Percentiles rank a stretch among this genome's conserved stretches.
These are phyloP conservation scores for Bettongia penicillata DNA, from an alignment of 2,113 vertebrate species.

Conservation along the genomic window DNA sequence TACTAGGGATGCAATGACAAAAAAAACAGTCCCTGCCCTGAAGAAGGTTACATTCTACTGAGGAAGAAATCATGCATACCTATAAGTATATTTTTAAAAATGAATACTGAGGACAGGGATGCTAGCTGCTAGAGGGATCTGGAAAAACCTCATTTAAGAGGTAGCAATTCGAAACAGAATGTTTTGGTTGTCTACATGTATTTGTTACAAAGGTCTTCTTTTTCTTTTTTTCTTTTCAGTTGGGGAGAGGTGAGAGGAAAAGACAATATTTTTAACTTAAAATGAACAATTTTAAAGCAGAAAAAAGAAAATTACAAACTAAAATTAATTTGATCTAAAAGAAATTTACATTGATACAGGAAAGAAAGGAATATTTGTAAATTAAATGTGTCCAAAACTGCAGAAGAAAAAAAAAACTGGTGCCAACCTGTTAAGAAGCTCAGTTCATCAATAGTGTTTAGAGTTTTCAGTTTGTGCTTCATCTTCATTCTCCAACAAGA, in stretches of 20 bases:
- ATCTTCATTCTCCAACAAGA: not conserved
- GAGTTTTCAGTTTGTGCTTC: not conserved
- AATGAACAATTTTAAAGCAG: too few species aligned
- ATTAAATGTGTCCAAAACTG: not conserved
- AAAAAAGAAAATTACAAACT: not conserved
- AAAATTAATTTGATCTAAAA: not conserved
- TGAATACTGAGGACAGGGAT: too few species aligned
- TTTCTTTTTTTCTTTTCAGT: too few species aligned
- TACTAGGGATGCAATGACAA: not conserved
- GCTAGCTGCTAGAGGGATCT: too few species aligned
- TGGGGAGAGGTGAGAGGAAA: too few species aligned
- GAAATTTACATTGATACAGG: not conserved
- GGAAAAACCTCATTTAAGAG: too few species aligned
- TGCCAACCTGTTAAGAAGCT: constrained; percentile 8
- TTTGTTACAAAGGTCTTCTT: too few species aligned
- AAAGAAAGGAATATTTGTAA: constrained; percentile 22
- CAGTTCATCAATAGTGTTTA: not conserved
- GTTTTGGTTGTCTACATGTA: too few species aligned
- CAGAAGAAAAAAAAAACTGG: not conserved
- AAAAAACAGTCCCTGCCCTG: not conserved
- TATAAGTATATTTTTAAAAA: too few species aligned
- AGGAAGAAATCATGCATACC: not conserved
- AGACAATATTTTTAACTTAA: too few species aligned
- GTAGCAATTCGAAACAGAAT: too few species aligned
- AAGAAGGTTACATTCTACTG: not conserved